Percentiles rank a stretch among this genome's conserved stretches.
phyloP scores from a whole-genome alignment of 2,888 invertebrate genomes.

The Sphaeridia pumilis region DNA sequence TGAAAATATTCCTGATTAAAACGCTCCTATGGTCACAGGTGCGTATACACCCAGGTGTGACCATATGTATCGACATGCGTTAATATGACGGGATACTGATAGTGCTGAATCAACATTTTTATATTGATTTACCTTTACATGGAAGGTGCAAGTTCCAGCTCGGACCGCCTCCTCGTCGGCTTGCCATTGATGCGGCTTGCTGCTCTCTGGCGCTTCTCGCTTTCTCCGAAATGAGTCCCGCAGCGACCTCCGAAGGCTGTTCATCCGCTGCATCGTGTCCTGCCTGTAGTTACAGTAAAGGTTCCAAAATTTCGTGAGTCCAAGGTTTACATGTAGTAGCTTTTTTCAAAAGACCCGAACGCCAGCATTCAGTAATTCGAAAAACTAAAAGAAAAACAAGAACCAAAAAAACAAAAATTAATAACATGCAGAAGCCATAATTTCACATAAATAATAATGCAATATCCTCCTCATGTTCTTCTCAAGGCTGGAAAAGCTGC shows the following conservation, averaged over 20 bases:
- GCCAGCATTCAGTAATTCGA: not conserved
- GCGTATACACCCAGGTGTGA: too few species aligned
- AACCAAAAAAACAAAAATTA: not conserved
- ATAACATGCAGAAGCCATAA: too few species aligned
- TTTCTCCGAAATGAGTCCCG: slow-evolving; percentile 87
- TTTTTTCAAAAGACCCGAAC: not conserved
- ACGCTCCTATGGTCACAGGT: too few species aligned
- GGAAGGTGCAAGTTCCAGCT: slow-evolving; percentile 91
- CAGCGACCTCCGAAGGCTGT: slow-evolving; percentile 75
- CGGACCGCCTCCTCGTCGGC: slow-evolving; percentile 94
- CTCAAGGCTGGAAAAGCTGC: too few species aligned
- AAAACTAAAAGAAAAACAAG: not conserved
- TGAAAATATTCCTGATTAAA: slow-evolving; percentile 39
- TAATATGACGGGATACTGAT: too few species aligned
- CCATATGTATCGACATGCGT: too few species aligned
- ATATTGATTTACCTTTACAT: slow-evolving; percentile 61
- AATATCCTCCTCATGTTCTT: too few species aligned
- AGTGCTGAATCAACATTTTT: too few species aligned
- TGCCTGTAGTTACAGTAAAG: not conserved
- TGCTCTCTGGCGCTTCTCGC: slow-evolving; percentile 83
- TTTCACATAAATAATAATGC: too few species aligned
- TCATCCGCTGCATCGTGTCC: slow-evolving; percentile 51
- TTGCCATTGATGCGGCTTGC: slow-evolving; percentile 96
- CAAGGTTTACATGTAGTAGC: not conserved
- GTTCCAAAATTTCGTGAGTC: not conserved